These are phyloP conservation scores for Bombus superbus DNA, from an alignment of 1,140 invertebrate genomes.

Conservation along the genomic window DNA sequence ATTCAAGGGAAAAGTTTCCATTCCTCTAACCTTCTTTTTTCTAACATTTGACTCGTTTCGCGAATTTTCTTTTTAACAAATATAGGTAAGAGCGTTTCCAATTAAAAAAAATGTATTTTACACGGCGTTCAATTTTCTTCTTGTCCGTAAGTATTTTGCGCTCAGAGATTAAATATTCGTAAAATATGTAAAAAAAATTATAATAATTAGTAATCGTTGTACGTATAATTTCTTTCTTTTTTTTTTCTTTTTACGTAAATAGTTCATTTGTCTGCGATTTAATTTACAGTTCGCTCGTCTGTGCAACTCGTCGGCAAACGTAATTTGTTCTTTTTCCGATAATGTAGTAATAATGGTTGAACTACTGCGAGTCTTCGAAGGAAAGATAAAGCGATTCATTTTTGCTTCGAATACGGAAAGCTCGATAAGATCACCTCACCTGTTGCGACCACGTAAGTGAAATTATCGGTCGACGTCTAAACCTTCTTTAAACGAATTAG, in stretches of 20 bases:
- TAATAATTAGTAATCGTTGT: no score
- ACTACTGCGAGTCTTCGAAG: background rate
- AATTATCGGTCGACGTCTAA: conserved; percentile 30
- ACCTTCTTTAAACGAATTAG: conserved; percentile 17
- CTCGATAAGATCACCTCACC: conserved; percentile 37
- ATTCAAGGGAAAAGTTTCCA: background rate
- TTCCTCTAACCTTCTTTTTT: background rate
- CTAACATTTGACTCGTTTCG: background rate
- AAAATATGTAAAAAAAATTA: no score
- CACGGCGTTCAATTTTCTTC: no score
- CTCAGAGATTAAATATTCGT: no score
- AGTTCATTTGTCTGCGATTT: background rate
- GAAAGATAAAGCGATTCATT: conserved; percentile 30
- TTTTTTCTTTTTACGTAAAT: no score
- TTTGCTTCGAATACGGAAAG: background rate
- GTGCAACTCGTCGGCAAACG: background rate
- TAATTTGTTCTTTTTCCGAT: background rate
- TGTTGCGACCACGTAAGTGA: conserved; percentile 50
- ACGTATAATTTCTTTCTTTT: background rate
- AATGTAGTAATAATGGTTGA: background rate
- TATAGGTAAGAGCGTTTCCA: no score
- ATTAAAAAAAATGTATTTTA: no score
- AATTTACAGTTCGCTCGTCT: background rate
- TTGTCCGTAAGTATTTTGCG: no score
- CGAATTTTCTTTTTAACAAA: background rate